Evolutionary conservation across 2,113 vertebrate species (phyloP).

Genomic region (Stegostoma tigrinum): DNA sequence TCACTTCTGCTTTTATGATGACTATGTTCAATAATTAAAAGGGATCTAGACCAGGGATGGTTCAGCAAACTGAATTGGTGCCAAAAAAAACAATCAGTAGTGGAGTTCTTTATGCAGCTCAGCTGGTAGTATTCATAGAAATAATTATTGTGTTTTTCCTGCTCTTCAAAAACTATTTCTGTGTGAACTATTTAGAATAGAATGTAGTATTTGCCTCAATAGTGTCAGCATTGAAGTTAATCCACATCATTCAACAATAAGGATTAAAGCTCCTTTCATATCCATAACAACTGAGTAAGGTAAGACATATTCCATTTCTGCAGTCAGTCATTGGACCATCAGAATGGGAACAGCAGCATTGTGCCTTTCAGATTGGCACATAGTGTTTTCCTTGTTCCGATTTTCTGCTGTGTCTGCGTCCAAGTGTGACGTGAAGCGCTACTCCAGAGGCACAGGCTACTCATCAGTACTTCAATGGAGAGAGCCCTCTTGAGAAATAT

Average conservation of each 20-base stretch:
- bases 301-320: background rate
- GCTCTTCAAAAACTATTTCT: background rate
- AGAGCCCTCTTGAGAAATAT: background rate
- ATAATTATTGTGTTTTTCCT: background rate
- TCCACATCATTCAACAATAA: background rate
- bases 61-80: background rate
- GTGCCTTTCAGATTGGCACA: background rate
- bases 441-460: background rate
- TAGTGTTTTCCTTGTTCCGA: background rate
- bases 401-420: background rate
- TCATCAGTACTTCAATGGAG: background rate
- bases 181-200: background rate
- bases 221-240: slow-evolving; percentile 19
- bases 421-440: background rate
- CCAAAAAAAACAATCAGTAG: background rate
- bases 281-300: background rate
- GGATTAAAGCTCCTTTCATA: background rate
- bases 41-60: background rate
- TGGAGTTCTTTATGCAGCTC: background rate
- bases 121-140: background rate
- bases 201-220: background rate
- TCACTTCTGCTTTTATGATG: background rate
- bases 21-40: background rate
- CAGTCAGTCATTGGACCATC: background rate
- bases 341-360: background rate